A percentile compares a stretch with the other conserved stretches of the same genome.
Conservation (phyloP, 1,140 invertebrate genomes). For the Drosophila murphyi region DNA sequence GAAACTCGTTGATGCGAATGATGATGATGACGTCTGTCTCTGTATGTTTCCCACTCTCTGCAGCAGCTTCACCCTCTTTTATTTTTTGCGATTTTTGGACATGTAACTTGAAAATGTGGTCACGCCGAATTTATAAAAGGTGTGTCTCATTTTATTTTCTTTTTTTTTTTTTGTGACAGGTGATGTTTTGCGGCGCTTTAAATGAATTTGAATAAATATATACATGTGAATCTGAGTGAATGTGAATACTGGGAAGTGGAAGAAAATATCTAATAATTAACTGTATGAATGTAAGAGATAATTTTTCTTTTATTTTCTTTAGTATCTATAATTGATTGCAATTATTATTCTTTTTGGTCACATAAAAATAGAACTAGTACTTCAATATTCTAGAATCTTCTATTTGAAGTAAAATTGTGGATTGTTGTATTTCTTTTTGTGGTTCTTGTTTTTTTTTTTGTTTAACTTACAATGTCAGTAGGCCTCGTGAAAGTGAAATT, state of each 20-base stretch:
- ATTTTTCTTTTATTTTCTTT: too few species aligned
- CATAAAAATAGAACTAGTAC: too few species aligned
- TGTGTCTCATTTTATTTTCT: slow-evolving; percentile 23
- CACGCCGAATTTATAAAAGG: slow-evolving; percentile 26
- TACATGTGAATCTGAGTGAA: not conserved
- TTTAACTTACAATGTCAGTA: slow-evolving; percentile 18
- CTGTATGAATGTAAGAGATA: too few species aligned
- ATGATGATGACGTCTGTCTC: not conserved
- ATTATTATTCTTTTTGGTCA: too few species aligned
- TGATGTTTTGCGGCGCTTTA: slow-evolving; percentile 32
- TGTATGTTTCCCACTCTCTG: slow-evolving; percentile 1
- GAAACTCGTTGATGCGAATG: slow-evolving; percentile 17
- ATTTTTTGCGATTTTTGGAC: slow-evolving; percentile 29
- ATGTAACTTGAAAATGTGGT: slow-evolving; percentile 49
- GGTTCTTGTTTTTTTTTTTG: not conserved
- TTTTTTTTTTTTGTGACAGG: slow-evolving; percentile 33
- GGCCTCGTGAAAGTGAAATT: slow-evolving; percentile 68
- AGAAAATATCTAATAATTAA: too few species aligned
- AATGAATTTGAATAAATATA: not conserved
- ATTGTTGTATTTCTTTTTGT: not conserved
- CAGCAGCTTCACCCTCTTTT: not conserved
- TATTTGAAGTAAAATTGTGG: too few species aligned
- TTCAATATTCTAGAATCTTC: too few species aligned
- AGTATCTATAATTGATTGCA: too few species aligned
- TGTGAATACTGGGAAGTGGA: too few species aligned